phyloP scores from a whole-genome alignment of 2,888 invertebrate species.

The Odontomyia ornata region DNA sequence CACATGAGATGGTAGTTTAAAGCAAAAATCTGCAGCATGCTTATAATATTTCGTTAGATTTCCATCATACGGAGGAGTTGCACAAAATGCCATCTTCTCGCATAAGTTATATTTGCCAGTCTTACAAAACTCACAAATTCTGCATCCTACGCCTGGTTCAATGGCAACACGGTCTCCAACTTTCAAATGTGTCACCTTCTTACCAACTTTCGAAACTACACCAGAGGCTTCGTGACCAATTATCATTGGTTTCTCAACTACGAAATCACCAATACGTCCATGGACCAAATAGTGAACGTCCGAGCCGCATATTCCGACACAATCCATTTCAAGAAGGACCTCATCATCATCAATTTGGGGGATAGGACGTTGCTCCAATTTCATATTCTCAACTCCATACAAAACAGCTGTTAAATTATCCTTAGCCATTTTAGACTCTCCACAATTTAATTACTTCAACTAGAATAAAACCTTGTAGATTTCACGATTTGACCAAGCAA shows the following conservation, averaged over 20 bases:
- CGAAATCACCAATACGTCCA: constrained; percentile 87
- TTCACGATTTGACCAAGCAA: too few species aligned
- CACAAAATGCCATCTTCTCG: constrained; percentile 85
- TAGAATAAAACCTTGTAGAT: too few species aligned
- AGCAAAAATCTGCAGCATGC: constrained; percentile 90
- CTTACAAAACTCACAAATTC: constrained; percentile 85
- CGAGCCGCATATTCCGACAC: constrained; percentile 96
- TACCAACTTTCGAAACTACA: constrained; percentile 78
- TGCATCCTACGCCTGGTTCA: constrained; percentile 92
- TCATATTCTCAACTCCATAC: constrained; percentile 76
- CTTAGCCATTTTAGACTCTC: constrained; percentile 60
- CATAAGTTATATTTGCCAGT: constrained; percentile 90
- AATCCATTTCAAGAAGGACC: constrained; percentile 86
- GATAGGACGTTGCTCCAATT: constrained; percentile 82
- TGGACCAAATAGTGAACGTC: constrained; percentile 92
- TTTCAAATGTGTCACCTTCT: constrained; percentile 72
- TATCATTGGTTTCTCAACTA: constrained; percentile 88
- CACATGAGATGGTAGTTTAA: constrained; percentile 88
- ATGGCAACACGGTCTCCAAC: constrained; percentile 92
- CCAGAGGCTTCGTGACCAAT: constrained; percentile 95
- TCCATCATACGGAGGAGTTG: constrained; percentile 94
- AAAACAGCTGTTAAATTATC: constrained; percentile 81
- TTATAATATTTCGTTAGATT: constrained; percentile 86
- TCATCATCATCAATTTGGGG: constrained; percentile 81
- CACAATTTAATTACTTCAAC: too few species aligned